Evolutionary conservation across 2,888 invertebrate species (phyloP), one percentile per base, ranked within the genome.

Genomic region (Cyrtodaria siliqua): DNA sequence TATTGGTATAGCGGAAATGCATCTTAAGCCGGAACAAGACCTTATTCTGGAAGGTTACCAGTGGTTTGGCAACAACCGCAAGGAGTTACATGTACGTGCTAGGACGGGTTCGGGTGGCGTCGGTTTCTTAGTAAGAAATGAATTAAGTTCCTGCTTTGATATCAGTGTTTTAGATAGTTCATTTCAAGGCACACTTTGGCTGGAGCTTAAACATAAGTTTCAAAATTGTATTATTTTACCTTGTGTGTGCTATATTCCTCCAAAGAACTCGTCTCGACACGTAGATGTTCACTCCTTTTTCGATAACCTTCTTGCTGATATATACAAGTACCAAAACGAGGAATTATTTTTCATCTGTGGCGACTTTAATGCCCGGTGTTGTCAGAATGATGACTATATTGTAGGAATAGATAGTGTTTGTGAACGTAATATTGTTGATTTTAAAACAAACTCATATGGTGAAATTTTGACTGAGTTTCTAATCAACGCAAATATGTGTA

Each of bases 1-100:
- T 24, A 29, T 69, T 18, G 76, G 64, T 14, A 52, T 76, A 38
- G 70, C 70, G 8, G 61, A 76, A 64, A 61, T 61, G 2, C 66
- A 76, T 47, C 33, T 75, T 1, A 20, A 26, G 4, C 29, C 26
- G 20, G 23, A 56, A 2, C 18, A 53, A 1, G 9, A 0, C 27
- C 6, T 70, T 0, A 3, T 40, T 1, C 2, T 68, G 4, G 16
- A 40, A 33, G 59, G 59, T 12, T 74, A 68, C 42, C 29, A 20
- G 18, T 69, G 68, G 74, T 53, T 60, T 38, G 74, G 68, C 38
- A 24, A 60, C 29, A 69, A 74, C 23, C 42, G 64, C n/a, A 59
- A 50, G 52, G 4, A 23, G 1, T 26, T 74, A 18, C 74, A 69
- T 29, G 26, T 24, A 20, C 47, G 29, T 53, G 63, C 74, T 2